phyloP scores from a whole-genome alignment of 2,113 vertebrate genomes.

The Seriola quinqueradiata region DNA sequence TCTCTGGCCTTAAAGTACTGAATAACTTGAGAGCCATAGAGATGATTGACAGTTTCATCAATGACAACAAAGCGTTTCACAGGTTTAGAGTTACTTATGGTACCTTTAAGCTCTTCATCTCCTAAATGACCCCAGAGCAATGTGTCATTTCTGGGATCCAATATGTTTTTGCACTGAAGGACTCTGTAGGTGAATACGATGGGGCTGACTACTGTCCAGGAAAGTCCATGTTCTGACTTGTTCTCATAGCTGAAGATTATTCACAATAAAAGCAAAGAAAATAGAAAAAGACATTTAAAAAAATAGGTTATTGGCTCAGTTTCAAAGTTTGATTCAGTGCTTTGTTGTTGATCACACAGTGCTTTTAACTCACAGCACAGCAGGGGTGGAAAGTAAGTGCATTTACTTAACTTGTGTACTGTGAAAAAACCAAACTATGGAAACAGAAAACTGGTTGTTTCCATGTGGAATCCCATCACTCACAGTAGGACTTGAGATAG shows the following conservation, averaged over 20 bases:
- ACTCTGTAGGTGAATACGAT: constrained; percentile 86
- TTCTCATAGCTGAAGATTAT: constrained; percentile 78
- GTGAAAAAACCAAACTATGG: not conserved
- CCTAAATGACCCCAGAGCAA: constrained; percentile 84
- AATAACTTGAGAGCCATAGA: constrained; percentile 81
- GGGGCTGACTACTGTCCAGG: constrained; percentile 85
- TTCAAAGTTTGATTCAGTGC: not conserved
- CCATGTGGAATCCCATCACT: not conserved
- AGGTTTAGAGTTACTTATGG: constrained; percentile 52
- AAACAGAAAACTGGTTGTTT: not conserved
- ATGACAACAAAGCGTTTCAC: constrained; percentile 85
- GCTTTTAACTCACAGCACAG: no score
- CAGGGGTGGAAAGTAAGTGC: not conserved
- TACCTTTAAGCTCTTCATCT: constrained; percentile 65
- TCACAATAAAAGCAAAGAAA: constrained; percentile 6
- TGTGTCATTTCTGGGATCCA: constrained; percentile 82
- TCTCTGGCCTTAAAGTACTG: constrained; percentile 82
- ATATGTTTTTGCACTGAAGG: constrained; percentile 79
- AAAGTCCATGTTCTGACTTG: constrained; percentile 70
- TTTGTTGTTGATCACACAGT: no score
- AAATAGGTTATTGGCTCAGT: not conserved
- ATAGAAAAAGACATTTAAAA: not conserved
- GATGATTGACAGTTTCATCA: constrained; percentile 81
- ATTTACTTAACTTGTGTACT: not conserved
- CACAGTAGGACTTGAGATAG: not conserved